Percentiles rank a stretch among this genome's conserved stretches.
These are phyloP conservation scores for Melinaea marsaeus DNA, from an alignment of 2,888 invertebrate genomes.

Conservation along the genomic window DNA sequence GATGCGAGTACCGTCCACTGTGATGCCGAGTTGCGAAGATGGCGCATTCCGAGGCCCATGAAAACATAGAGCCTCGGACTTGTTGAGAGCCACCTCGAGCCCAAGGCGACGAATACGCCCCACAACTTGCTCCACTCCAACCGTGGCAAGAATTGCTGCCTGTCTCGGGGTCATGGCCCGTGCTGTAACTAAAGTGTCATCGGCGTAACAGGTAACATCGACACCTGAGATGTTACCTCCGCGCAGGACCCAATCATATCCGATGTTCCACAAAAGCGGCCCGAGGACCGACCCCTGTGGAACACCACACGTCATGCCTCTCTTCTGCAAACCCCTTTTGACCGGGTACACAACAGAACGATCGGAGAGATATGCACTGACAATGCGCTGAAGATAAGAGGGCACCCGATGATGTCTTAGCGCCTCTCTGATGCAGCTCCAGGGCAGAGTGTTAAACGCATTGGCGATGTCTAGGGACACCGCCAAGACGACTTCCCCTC, in stretches of 20 bases:
- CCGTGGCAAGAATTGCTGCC: background rate
- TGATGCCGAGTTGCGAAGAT: too few relatives aligned
- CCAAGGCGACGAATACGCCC: slow-evolving; percentile 3
- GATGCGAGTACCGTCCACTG: too few relatives aligned
- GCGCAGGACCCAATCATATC: too few relatives aligned
- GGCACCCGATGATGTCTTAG: slow-evolving; percentile 31
- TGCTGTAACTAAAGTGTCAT: background rate
- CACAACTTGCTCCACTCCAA: background rate
- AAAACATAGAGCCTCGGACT: slow-evolving; percentile 19
- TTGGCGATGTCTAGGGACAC: slow-evolving; percentile 34
- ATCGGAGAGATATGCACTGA: too few relatives aligned
- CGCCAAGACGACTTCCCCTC: slow-evolving; percentile 28
- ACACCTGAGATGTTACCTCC: too few relatives aligned
- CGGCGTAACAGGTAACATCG: background rate
- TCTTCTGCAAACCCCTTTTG: too few relatives aligned
- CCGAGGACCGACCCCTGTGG: too few relatives aligned
- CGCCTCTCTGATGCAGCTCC: slow-evolving; percentile 30
- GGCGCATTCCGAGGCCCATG: slow-evolving; percentile 2
- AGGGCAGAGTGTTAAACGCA: slow-evolving; percentile 35
- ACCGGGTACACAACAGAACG: too few relatives aligned
- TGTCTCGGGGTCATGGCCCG: background rate
- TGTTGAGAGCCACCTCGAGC: background rate
- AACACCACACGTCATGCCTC: too few relatives aligned
- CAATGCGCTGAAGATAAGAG: slow-evolving; percentile 13
- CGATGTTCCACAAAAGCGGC: too few relatives aligned